These are phyloP conservation scores for Oreocharis arfaki DNA, from an alignment of 2,113 vertebrate species.

Conservation along the genomic window DNA sequence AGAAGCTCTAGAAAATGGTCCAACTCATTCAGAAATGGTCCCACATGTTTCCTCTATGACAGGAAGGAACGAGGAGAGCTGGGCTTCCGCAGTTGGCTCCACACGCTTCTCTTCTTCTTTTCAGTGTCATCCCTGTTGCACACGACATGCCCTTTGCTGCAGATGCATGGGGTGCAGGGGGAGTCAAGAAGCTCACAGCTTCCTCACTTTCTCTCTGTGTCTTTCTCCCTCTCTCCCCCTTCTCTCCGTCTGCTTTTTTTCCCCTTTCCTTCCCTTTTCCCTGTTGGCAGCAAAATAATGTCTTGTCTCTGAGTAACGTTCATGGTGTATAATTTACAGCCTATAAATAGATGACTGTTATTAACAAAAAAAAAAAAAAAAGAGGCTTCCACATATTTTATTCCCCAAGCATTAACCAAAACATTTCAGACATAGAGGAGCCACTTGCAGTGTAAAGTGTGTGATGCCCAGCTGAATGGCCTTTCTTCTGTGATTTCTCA, in stretches of 20 bases:
- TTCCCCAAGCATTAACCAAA: constrained; percentile 59
- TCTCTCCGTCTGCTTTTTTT: background rate
- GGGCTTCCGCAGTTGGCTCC: background rate
- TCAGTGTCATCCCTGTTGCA: background rate
- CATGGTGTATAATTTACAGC: constrained; percentile 72
- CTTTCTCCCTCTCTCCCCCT: background rate
- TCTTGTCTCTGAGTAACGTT: constrained; percentile 71
- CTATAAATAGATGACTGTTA: constrained; percentile 78
- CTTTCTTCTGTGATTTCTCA: background rate
- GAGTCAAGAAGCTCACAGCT: background rate
- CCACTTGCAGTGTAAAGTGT: background rate
- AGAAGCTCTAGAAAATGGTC: background rate
- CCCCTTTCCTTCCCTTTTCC: constrained; percentile 22
- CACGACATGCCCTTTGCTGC: background rate
- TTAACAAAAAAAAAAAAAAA: constrained; percentile 26
- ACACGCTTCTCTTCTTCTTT: background rate
- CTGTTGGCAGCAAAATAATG: constrained; percentile 74
- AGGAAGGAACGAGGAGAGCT: background rate
- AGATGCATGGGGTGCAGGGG: background rate
- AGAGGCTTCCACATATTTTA: constrained; percentile 22
- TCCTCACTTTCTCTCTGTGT: background rate
- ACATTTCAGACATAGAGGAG: constrained; percentile 20
- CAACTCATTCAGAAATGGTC: background rate
- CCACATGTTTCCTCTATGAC: background rate
- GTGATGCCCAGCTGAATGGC: background rate